Base-by-base conservation (phyloP, 2,113 vertebrate species). In the Chionomys nivalis region DNA sequence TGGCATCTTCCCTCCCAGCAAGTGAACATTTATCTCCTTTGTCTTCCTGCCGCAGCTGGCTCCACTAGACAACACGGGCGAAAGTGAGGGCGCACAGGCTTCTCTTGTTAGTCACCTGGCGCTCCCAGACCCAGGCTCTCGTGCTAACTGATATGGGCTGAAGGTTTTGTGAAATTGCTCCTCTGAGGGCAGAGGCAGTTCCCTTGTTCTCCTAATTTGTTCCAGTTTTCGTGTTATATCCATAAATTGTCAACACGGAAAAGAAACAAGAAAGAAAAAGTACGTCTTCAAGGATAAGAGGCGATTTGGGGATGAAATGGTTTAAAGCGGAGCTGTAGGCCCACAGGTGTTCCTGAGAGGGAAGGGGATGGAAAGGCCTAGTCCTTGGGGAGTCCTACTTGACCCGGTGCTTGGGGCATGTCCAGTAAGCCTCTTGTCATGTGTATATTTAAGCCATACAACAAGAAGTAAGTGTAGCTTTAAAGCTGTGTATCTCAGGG, bases 11-110 rank as follows among this genome's bases (percentile, higher is more conserved):
- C 14, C 55, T 83, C 55, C 58, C 26, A 42, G 81, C 24, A 85
- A 31, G 81, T 3, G 24, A 31, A 39, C 42, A 11, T 42, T 24
- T 3, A 65, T 9, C n/a, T 31, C 55, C 7, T 65, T 85, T 63
- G 81, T 42, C 26, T 31, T 17, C 24, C 28, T 19, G 24, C 24
- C 31, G n/a, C 26, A 85, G 58, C 81, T 31, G 81, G 7, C 58
- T 42, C 81, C 13, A 0, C 58, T 42, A 83, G 23, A 26, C 0
- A 12, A 11, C 24, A 2, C 3, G 13, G 31, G 42, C 0, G 1
- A 58, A 31, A 63, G 39, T 61, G n/a, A 42, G 81, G 13, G n/a
- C 5, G 14, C 14, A 42, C 24, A 11, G n/a, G 26, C 24, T 42
- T 63, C 55, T 83, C 55, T 28, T 3, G 11, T 83, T 83, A 63